Conservation (phyloP, 2,797 vertebrate species). For the Spondyliosoma cantharus region DNA sequence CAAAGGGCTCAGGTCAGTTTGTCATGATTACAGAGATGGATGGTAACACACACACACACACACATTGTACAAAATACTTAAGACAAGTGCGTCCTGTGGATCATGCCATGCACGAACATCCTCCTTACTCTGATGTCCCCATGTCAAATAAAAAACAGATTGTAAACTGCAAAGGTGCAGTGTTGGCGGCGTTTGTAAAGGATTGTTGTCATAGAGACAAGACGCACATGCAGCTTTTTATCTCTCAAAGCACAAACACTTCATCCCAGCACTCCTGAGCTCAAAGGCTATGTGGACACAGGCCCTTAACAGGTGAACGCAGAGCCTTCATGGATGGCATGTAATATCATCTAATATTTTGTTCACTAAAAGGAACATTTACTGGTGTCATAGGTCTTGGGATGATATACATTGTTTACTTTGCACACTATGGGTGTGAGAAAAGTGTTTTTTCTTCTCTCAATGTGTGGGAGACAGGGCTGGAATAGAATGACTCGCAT, state of each 20-base stretch:
- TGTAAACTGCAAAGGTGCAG: too few species aligned
- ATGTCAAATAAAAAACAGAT: too few species aligned
- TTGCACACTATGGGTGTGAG: not conserved
- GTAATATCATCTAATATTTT: not conserved
- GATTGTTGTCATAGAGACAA: too few species aligned
- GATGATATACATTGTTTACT: constrained; percentile 6
- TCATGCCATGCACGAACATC: too few species aligned
- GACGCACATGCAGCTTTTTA: too few species aligned
- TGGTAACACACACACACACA: too few species aligned
- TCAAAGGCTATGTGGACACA: too few species aligned
- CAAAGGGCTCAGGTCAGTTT: constrained; percentile 25
- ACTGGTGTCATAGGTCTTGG: not conserved
- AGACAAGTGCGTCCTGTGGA: not conserved
- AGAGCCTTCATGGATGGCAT: not conserved
- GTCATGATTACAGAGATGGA: constrained; percentile 29
- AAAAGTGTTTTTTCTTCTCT: constrained; percentile 9
- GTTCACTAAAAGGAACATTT: not conserved
- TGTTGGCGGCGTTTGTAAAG: too few species aligned
- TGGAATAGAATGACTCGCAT: constrained; percentile 30
- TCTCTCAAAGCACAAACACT: too few species aligned
- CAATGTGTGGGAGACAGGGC: constrained; percentile 33
- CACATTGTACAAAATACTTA: not conserved
- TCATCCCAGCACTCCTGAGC: too few species aligned
- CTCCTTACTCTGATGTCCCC: too few species aligned
- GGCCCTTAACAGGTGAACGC: not conserved